A percentile compares a stretch with the other conserved stretches of the same genome.
Conservation (phyloP, 2,113 vertebrate species). For the Gnathochromis pfefferi region DNA sequence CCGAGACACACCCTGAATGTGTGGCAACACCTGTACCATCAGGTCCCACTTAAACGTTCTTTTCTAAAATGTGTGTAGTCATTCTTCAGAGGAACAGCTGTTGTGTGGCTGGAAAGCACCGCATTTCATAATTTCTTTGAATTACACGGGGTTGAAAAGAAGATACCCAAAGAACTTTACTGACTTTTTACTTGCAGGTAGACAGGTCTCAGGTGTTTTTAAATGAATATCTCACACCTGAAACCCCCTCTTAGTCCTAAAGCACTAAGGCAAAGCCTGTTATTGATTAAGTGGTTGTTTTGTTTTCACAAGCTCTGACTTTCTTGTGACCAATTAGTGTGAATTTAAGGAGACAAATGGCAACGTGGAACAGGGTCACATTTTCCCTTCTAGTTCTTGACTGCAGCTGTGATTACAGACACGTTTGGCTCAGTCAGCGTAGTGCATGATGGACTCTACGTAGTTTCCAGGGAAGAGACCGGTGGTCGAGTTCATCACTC, state of each 20-base stretch:
- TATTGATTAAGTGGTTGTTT: background rate
- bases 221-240: background rate
- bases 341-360: background rate
- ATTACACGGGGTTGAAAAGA: background rate
- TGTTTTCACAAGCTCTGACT: background rate
- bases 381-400: background rate
- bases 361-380: background rate
- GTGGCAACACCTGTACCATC: background rate
- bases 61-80: background rate
- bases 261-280: background rate
- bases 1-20: background rate
- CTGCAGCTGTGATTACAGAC: background rate
- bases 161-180: background rate
- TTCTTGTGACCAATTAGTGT: background rate
- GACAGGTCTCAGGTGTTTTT: background rate
- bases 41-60: background rate
- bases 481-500: constrained; percentile 87
- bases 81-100: background rate
- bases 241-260: background rate
- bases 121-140: background rate
- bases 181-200: background rate
- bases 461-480: constrained; percentile 97
- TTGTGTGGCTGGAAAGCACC: background rate
- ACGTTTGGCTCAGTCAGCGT: constrained; percentile 75
- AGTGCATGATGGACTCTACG: constrained; percentile 96